These are phyloP conservation scores for Conger conger DNA, from an alignment of 2,113 vertebrate genomes.

Conservation along the genomic window DNA sequence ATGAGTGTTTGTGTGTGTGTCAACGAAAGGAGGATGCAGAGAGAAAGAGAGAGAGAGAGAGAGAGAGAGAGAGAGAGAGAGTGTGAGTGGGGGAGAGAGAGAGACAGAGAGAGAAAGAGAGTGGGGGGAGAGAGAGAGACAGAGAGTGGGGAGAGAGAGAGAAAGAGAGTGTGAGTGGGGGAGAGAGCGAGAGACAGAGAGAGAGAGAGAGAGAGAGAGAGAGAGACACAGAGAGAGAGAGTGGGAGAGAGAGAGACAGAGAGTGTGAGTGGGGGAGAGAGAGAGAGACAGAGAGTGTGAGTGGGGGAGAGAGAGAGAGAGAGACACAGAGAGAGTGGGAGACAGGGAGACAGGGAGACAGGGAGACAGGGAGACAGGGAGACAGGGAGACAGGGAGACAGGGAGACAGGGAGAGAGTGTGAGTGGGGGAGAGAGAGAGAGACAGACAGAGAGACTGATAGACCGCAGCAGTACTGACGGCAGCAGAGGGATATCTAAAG, in stretches of 20 bases:
- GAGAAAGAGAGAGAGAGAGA: neutral
- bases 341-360: too few relatives aligned
- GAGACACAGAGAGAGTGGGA: constrained; percentile 1
- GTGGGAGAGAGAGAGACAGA: neutral
- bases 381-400: neutral
- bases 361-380: neutral
- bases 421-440: neutral
- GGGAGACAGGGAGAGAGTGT: neutral
- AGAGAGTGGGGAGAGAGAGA: too few relatives aligned
- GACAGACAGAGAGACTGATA: neutral
- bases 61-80: neutral
- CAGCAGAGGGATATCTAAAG: neutral
- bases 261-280: neutral
- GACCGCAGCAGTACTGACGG: neutral
- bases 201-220: neutral
- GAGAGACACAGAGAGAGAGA: neutral
- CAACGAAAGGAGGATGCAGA: neutral
- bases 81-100: too few relatives aligned
- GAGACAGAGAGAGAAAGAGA: too few relatives aligned
- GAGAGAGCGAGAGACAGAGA: too few relatives aligned
- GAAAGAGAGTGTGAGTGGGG: too few relatives aligned
- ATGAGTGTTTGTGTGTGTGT: constrained; percentile 9
- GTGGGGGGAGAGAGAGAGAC: too few relatives aligned
- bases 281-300: neutral
- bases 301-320: neutral